Conservation (phyloP, 1,140 invertebrate genomes). For the Ceratitis capitata region DNA sequence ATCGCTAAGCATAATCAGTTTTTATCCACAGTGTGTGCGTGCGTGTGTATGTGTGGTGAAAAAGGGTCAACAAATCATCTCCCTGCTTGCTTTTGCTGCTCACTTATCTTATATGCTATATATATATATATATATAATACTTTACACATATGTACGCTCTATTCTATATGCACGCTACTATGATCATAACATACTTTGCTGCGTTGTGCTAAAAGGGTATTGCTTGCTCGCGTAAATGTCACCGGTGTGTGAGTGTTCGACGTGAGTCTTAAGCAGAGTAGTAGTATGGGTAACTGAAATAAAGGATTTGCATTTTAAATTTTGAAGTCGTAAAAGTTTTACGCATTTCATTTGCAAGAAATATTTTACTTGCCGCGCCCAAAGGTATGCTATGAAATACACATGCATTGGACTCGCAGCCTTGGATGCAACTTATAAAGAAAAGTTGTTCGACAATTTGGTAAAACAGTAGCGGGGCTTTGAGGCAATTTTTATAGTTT, state of each 20-base stretch:
- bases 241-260: neutral
- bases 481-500: too few relatives aligned
- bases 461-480: too few relatives aligned
- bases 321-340: neutral
- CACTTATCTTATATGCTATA: neutral
- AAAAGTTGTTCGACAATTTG: too few relatives aligned
- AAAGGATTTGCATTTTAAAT: constrained; percentile 22
- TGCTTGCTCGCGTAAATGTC: neutral
- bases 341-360: neutral
- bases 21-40: neutral
- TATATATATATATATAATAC: neutral
- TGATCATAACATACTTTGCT: neutral
- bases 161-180: neutral
- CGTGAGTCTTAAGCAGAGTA: neutral
- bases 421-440: too few relatives aligned
- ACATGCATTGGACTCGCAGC: too few relatives aligned
- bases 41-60: too few relatives aligned
- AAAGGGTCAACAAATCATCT: neutral
- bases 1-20: constrained; percentile 38
- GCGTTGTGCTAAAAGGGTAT: neutral
- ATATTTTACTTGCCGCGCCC: neutral
- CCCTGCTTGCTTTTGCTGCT: neutral
- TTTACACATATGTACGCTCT: too few relatives aligned
- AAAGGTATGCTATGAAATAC: neutral
- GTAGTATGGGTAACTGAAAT: neutral